phyloP scores from a whole-genome alignment of 2,113 vertebrate genomes.

The Ailuropoda melanoleuca region DNA sequence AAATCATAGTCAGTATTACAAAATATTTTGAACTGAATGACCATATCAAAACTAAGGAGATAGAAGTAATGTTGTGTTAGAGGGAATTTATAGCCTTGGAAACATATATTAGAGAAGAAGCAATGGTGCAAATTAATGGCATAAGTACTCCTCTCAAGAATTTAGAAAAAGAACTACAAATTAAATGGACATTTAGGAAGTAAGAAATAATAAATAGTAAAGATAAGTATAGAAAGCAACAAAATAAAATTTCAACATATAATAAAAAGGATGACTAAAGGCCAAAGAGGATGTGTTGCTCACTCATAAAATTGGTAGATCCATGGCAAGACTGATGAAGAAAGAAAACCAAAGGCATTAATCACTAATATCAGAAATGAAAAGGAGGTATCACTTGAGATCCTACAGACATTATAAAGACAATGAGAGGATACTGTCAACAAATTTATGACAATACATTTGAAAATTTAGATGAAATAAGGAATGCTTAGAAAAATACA shows the following conservation, averaged over 20 bases:
- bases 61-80: background rate
- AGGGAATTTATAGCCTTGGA: background rate
- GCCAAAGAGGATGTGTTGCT: background rate
- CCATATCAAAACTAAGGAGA: background rate
- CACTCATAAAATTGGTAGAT: background rate
- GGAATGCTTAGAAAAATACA: background rate
- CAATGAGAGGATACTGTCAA: background rate
- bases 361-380: background rate
- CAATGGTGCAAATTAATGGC: background rate
- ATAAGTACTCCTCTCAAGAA: background rate
- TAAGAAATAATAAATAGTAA: background rate
- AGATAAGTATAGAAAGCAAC: background rate
- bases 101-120: background rate
- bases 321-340: background rate
- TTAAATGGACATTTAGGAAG: background rate
- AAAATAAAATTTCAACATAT: background rate
- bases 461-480: background rate
- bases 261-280: background rate
- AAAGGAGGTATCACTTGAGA: background rate
- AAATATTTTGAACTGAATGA: background rate
- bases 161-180: background rate
- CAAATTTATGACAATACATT: background rate
- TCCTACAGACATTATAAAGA: background rate
- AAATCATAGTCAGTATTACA: background rate
- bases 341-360: background rate